phyloP scores from a whole-genome alignment of 1,140 invertebrate species.

The Cataglyphis hispanica region DNA sequence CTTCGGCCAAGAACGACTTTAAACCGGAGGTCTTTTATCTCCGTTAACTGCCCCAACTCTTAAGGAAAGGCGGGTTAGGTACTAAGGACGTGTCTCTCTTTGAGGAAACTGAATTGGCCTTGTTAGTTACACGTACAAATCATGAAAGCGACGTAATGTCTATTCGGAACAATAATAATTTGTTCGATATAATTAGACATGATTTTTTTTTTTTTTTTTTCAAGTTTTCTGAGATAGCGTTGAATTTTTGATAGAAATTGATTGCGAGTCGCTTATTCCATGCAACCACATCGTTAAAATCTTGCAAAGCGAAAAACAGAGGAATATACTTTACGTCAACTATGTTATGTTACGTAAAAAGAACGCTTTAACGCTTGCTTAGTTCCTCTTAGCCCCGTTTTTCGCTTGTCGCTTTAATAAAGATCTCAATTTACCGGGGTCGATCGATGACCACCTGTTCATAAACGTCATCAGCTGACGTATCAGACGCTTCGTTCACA shows the following conservation, averaged over 20 bases:
- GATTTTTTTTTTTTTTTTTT: no score
- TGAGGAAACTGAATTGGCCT: conserved; percentile 65
- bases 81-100: conserved; percentile 51
- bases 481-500: conserved; percentile 54
- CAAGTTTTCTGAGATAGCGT: neutral
- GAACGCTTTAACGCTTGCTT: neutral
- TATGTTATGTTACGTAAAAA: neutral
- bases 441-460: conserved; percentile 62
- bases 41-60: conserved; percentile 66
- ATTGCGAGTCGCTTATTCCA: neutral
- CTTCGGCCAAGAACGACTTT: conserved; percentile 58
- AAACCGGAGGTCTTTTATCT: conserved; percentile 68
- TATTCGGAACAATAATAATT: conserved; percentile 27
- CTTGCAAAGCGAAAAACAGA: neutral
- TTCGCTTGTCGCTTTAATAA: conserved; percentile 12
- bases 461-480: conserved; percentile 57
- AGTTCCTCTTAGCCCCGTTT: neutral
- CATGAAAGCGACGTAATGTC: conserved; percentile 32
- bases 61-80: conserved; percentile 33
- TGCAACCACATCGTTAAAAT: no score
- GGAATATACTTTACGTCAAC: neutral
- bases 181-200: conserved; percentile 21
- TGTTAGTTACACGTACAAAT: conserved; percentile 56
- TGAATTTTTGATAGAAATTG: neutral
- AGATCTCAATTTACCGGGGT: conserved; percentile 38